phyloP scores from a whole-genome alignment of 2,113 vertebrate genomes.

The Pica pica region DNA sequence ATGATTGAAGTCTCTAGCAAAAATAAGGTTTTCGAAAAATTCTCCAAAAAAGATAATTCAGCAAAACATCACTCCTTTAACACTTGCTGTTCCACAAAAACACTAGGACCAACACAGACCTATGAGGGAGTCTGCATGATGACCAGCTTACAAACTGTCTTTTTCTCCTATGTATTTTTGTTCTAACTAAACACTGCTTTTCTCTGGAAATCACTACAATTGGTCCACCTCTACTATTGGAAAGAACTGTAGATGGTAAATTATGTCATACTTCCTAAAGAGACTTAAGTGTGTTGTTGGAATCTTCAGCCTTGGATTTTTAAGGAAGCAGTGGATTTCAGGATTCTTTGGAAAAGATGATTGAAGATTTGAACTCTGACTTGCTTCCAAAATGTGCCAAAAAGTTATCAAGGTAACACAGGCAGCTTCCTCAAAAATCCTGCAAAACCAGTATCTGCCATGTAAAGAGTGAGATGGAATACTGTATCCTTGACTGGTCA shows the following conservation, averaged over 20 bases:
- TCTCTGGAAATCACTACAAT: neutral
- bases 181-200: neutral
- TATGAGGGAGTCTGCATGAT: neutral
- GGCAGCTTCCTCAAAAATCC: neutral
- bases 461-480: neutral
- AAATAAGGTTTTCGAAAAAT: neutral
- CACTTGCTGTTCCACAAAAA: neutral
- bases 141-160: neutral
- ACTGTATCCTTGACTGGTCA: neutral
- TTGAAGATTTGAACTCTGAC: neutral
- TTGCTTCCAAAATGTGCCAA: neutral
- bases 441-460: neutral
- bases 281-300: neutral
- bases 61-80: neutral
- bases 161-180: neutral
- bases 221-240: neutral
- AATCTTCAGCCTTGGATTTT: neutral
- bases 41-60: neutral
- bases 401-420: neutral
- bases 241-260: neutral
- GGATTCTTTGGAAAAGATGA: neutral
- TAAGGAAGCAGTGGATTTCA: neutral
- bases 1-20: neutral
- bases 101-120: neutral
- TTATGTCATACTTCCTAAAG: neutral